A percentile compares a stretch with the other conserved stretches of the same genome.
Evolutionary conservation across 2,113 vertebrate genomes (phyloP).

Genomic region (Ptychochromis oligacanthus): DNA sequence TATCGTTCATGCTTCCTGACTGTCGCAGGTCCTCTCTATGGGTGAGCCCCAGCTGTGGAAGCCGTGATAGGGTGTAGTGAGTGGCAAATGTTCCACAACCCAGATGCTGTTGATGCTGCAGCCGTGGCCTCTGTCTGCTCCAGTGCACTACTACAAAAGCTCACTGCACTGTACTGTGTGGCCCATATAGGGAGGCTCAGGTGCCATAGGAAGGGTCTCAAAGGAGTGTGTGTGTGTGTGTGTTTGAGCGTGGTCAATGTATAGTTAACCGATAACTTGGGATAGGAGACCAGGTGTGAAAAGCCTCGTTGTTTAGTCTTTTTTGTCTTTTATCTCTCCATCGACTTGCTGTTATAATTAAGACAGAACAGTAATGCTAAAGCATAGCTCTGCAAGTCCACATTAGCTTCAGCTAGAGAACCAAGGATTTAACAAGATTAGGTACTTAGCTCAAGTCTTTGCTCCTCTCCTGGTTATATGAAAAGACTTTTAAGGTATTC

Average conservation of each 20-base stretch:
- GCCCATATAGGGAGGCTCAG: conserved; percentile 57
- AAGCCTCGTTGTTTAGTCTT: background rate
- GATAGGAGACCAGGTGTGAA: background rate
- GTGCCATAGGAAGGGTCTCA: conserved; percentile 35
- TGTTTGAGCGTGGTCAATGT: background rate
- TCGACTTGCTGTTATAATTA: background rate
- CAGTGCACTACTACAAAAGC: conserved; percentile 60
- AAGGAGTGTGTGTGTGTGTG: background rate
- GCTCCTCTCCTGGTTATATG: background rate
- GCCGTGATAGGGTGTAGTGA: conserved; percentile 30
- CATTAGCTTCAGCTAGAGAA: background rate
- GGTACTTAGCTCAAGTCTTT: background rate
- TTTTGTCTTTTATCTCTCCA: background rate
- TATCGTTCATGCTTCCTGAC: conserved; percentile 47
- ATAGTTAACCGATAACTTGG: background rate
- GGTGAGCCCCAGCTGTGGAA: conserved; percentile 70
- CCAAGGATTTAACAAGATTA: background rate
- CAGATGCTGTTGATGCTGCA: conserved; percentile 64
- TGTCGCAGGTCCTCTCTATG: conserved; percentile 43
- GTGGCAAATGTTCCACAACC: conserved; percentile 40
- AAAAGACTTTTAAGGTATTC: background rate
- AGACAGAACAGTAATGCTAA: background rate
- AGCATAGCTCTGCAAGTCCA: background rate
- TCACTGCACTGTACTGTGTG: conserved; percentile 52
- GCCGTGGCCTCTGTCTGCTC: conserved; percentile 50